phyloP scores from a whole-genome alignment of 2,888 invertebrate genomes.

The Entomobrya multifasciata region DNA sequence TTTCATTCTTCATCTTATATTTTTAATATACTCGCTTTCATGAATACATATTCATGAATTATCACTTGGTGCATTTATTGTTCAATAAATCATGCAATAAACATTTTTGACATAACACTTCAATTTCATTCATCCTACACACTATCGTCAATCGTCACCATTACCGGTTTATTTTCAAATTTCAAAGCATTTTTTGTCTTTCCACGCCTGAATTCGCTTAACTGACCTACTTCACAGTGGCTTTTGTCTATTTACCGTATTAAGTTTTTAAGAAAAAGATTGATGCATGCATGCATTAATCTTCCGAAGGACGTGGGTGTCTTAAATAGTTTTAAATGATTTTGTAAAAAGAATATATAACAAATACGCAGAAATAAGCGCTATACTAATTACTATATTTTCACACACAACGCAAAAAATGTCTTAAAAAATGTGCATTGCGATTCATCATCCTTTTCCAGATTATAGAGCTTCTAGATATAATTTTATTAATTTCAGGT shows the following conservation, averaged over 20 bases:
- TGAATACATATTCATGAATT: not conserved
- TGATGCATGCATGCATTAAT: too few relatives aligned
- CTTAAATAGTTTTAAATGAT: too few relatives aligned
- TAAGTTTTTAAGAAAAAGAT: not conserved
- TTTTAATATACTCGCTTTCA: not conserved
- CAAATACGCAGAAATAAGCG: too few relatives aligned
- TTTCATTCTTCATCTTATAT: not conserved
- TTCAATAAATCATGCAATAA: not conserved
- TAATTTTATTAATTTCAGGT: too few relatives aligned
- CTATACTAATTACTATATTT: too few relatives aligned
- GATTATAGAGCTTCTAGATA: too few relatives aligned
- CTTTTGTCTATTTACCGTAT: not conserved
- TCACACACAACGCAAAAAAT: too few relatives aligned
- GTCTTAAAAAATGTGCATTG: too few relatives aligned
- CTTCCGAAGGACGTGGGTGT: too few relatives aligned
- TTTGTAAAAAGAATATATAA: too few relatives aligned
- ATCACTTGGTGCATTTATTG: not conserved
- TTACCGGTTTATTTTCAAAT: not conserved
- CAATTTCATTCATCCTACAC: constrained; percentile 1
- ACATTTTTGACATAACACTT: constrained; percentile 4
- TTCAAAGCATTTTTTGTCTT: not conserved
- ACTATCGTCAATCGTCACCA: not conserved
- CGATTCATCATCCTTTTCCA: too few relatives aligned
- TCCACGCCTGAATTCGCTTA: constrained; percentile 19
- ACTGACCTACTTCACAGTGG: constrained; percentile 19